A percentile compares a stretch with the other conserved stretches of the same genome.
These are phyloP conservation scores for Thamnophis sirtalis DNA, from an alignment of 2,113 vertebrate species.

Conservation along the genomic window DNA sequence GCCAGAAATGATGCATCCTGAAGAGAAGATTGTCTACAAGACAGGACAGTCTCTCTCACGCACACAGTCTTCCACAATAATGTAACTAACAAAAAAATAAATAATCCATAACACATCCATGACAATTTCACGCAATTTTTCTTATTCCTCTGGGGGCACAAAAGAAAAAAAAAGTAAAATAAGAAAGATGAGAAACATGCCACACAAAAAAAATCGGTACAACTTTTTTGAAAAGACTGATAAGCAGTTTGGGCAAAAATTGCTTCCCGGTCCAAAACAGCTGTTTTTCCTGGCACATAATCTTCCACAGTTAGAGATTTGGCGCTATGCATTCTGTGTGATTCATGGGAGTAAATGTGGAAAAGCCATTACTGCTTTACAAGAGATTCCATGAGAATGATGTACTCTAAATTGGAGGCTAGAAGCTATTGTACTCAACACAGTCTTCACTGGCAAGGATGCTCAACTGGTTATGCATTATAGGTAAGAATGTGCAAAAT, in stretches of 20 bases:
- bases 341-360: accelerated
- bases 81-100: not conserved
- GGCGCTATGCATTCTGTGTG: not conserved
- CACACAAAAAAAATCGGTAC: not conserved
- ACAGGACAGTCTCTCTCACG: not conserved
- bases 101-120: not conserved
- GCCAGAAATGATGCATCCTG: not conserved
- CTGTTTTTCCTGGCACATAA: not conserved
- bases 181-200: not conserved
- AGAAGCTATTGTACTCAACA: not conserved
- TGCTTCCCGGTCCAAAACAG: slow-evolving; percentile 1
- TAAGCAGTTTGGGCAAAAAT: not conserved
- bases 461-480: not conserved
- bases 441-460: not conserved
- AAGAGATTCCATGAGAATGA: not conserved
- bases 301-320: not conserved
- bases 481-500: not conserved
- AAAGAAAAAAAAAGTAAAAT: not conserved
- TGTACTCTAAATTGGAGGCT: not conserved
- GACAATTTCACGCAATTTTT: not conserved
- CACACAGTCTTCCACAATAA: not conserved
- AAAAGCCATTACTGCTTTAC: not conserved
- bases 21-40: not conserved
- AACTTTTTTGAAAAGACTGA: not conserved
- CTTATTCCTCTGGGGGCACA: not conserved